Conservation (phyloP, 2,113 vertebrate species). For the Xiphophorus couchianus region DNA sequence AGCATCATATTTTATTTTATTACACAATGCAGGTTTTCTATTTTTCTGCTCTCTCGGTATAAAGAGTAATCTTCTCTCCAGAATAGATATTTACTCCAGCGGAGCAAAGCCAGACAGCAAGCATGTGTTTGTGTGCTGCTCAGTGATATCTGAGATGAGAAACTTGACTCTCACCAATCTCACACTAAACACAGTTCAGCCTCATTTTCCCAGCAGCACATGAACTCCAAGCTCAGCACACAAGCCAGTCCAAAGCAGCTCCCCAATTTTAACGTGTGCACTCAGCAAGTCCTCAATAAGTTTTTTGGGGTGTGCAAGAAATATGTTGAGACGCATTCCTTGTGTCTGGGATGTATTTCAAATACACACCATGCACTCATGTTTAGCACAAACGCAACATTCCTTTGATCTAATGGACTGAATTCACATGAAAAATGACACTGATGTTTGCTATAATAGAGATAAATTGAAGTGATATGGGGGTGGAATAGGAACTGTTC, state of each 20-base stretch:
- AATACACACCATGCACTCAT: neutral
- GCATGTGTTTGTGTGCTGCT: constrained; percentile 23
- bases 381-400: neutral
- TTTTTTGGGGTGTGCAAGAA: constrained; percentile 13
- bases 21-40: neutral
- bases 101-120: constrained; percentile 12
- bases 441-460: constrained; percentile 27
- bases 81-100: constrained; percentile 18
- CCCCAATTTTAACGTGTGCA: constrained; percentile 19
- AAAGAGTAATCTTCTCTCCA: neutral
- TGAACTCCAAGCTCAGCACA: constrained; percentile 13
- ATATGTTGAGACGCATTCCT: neutral
- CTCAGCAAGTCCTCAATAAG: constrained; percentile 22
- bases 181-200: constrained; percentile 35
- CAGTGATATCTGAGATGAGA: constrained; percentile 28
- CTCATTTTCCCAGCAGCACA: constrained; percentile 36
- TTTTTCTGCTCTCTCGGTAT: neutral
- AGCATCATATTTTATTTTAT: constrained; percentile 1
- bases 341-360: constrained; percentile 8
- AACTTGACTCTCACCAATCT: constrained; percentile 23
- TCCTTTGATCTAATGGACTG: constrained; percentile 9
- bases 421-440: constrained; percentile 36
- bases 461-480: constrained; percentile 42
- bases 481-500: constrained; percentile 35
- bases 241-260: constrained; percentile 10